Base-by-base conservation (phyloP, 92 coral and sea anemone genomes). In the Zoanthus solanderi region DNA sequence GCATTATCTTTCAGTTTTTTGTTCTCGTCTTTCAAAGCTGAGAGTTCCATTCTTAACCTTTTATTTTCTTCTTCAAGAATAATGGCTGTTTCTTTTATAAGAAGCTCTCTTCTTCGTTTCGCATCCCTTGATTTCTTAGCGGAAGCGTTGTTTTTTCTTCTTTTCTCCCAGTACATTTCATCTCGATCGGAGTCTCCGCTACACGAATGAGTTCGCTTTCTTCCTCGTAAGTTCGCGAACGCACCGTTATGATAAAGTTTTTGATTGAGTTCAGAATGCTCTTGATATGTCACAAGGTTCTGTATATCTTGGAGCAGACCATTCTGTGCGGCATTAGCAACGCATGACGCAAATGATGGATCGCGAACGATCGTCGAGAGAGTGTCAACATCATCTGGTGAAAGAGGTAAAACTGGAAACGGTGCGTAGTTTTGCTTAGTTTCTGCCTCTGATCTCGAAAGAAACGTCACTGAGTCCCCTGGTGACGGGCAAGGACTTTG, bases 41-140 rank as follows among this genome's bases (percentile, higher is more conserved):
- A 66, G 7, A 81, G 75, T 65, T 81, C 85, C 61, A 66, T 81
- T 68, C 85, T 45, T 65, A 81, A 68, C 42, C 74, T 81, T 48
- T 57, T 81, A 45, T 81, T 81, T 11, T 81, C 85, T 67, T 81
- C 85, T 17, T 81, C 75, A 58, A 81, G 32, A 34, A 81, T 14
- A 10, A 81, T 42, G 8, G 75, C 85, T n/a, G 85, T 66, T 44
- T 81, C 63, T 47, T 81, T 53, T 67, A 81, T 81, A 9, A 81
- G 60, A 65, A 65, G 66, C 7, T 81, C 85, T 13, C 71, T 81
- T 63, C 75, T 81, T 65, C 85, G 85, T 18, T 81, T 81, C 12
- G 85, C 85, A 81, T 81, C 85, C 23, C 85, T 71, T 9, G 85
- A 81, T 42, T 81, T 81, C 63, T 81, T 81, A 12, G 85, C 85